Base-by-base conservation (phyloP, 2,113 vertebrate genomes). In the Macroglossus sobrinus region DNA sequence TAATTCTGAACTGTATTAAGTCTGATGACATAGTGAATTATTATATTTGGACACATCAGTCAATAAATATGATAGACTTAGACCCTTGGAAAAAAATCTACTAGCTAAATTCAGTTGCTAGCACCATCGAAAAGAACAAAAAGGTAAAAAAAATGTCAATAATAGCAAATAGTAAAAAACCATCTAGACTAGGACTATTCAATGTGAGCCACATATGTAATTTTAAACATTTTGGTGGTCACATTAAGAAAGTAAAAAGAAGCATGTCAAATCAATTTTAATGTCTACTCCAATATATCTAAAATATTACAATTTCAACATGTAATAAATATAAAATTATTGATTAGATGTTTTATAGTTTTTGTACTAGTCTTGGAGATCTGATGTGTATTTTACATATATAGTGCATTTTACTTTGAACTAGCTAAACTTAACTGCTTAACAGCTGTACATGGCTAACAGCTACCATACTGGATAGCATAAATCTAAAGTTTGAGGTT, bases 11-110 rank as follows among this genome's bases (percentile, higher is more conserved):
- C 45, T 84, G 22, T 45, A 71, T 87, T 76, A 89, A 84, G 15
- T n/a, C 89, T 95, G 71, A 89, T 85, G 66, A 93, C 38, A 87
- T 3, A 40, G 47, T 85, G 47, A 69, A 74, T 92, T 95, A 82
- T 85, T 79, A 26, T 66, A 72, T 69, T 95, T 92, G 63, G 43
- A 78, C 43, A 72, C 4, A 24, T 87, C 19, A 50, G 69, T 74
- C 81, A 87, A 90, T 84, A 95, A 85, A 89, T 38, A 85, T 5
- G 40, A 71, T 4, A 86, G 69, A 84, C 40, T 59, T 69, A 90
- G 66, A 55, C 50, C 26, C 18, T 74, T 19, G 16, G 59, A 75
- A n/a, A 69, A 75, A 91, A 89, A 63, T 79, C 26, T 91, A 43
- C 35, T 61, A 68, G 7, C 87, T 40, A 92, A 84, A 93, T 85